Conservation (phyloP, 2,888 invertebrate genomes). For the Emmelina monodactyla region DNA sequence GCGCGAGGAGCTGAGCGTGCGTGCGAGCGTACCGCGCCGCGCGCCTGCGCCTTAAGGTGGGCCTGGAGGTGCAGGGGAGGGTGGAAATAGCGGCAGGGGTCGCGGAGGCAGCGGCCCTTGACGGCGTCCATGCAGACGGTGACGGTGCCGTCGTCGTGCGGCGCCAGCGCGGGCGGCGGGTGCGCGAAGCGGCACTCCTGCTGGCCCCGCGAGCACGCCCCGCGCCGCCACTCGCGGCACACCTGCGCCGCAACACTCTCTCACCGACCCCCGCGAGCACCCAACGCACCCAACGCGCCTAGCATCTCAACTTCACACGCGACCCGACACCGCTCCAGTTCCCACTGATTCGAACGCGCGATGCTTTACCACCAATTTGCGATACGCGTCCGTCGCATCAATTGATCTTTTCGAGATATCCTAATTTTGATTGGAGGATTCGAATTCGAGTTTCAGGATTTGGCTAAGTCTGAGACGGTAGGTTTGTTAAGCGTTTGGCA, state of each 20-base stretch:
- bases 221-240: constrained; percentile 98
- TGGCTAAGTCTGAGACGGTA: background rate
- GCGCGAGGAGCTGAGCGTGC: constrained; percentile 47
- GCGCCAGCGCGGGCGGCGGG: constrained; percentile 95
- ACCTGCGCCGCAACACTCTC: constrained; percentile 75
- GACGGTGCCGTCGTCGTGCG: constrained; percentile 98
- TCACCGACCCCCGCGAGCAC: constrained; percentile 49
- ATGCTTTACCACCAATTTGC: background rate
- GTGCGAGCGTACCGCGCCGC: constrained; percentile 86
- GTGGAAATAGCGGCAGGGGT: constrained; percentile 99
- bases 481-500: background rate
- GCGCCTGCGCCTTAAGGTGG: constrained; percentile 98
- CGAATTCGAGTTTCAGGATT: too few relatives aligned
- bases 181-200: constrained; percentile 99
- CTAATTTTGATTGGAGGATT: background rate
- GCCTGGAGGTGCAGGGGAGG: constrained; percentile 99
- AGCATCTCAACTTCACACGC: constrained; percentile 24
- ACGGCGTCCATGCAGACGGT: constrained; percentile 99
- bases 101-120: constrained; percentile 98
- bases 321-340: constrained; percentile 4
- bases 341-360: constrained; percentile 2
- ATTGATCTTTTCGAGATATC: constrained; percentile 7
- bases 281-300: constrained; percentile 13
- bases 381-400: constrained; percentile 59
- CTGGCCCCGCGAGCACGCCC: constrained; percentile 97